Evolutionary conservation across 2,113 vertebrate species (phyloP).

Genomic region (Notothenia rossii): DNA sequence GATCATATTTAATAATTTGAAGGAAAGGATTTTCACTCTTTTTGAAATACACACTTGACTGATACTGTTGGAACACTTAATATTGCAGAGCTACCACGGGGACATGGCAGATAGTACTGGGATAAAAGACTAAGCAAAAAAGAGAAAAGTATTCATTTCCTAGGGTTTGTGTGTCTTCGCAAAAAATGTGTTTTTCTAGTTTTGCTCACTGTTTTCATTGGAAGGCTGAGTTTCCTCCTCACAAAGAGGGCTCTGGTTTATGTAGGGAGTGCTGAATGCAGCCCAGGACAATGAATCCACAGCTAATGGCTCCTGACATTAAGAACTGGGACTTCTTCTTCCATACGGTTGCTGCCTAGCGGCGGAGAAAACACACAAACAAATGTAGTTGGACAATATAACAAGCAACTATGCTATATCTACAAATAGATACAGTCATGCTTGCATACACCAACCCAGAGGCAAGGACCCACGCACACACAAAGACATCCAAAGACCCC

Average conservation of each 20-base stretch:
- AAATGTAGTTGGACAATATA: constrained; percentile 45
- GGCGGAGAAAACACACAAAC: constrained; percentile 24
- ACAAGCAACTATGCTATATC: constrained; percentile 26
- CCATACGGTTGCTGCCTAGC: constrained; percentile 20
- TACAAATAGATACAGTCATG: constrained; percentile 47
- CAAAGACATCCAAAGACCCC: constrained; percentile 19
- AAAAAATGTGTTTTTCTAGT: constrained; percentile 10
- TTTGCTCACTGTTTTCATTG: constrained; percentile 29
- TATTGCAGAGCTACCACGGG: not conserved
- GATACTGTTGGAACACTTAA: not conserved
- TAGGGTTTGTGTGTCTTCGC: constrained; percentile 19
- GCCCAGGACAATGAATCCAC: constrained; percentile 36
- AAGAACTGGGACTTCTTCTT: constrained; percentile 36
- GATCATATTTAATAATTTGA: not conserved
- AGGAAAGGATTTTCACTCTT: not conserved
- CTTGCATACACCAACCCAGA: constrained; percentile 2
- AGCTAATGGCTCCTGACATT: constrained; percentile 57
- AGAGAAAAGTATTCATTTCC: not conserved
- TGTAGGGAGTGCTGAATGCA: constrained; percentile 32
- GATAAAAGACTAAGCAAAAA: constrained; percentile 3
- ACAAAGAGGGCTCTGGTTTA: not conserved
- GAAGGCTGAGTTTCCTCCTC: constrained; percentile 34
- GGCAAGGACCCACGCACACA: constrained; percentile 5
- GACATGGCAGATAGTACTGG: not conserved
- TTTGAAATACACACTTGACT: not conserved